Conservation (phyloP, 2,888 invertebrate species). For the Pristionchus entomophagus region DNA sequence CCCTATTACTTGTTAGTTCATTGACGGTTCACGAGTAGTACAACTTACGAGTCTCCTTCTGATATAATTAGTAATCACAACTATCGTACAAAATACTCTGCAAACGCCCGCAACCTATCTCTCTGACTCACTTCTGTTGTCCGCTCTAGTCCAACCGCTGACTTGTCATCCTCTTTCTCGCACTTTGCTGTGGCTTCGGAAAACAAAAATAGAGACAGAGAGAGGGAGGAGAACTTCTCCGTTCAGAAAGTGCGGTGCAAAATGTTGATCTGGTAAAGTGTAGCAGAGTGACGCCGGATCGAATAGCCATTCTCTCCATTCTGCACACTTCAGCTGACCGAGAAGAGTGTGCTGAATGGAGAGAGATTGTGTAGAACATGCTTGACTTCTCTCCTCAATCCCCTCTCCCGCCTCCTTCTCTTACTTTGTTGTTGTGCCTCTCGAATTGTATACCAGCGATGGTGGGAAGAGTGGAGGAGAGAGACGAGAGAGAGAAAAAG, state of each 20-base stretch:
- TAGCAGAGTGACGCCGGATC: neutral
- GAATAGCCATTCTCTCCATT: neutral
- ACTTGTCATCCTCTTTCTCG: neutral
- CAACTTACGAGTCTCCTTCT: no score
- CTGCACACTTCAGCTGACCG: neutral
- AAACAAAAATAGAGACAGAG: no score
- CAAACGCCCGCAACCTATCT: no score
- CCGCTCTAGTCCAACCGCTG: neutral
- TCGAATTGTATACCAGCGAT: neutral
- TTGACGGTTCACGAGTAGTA: no score
- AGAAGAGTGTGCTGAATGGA: no score
- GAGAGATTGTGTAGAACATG: neutral
- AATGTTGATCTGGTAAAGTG: neutral
- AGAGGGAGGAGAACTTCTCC: no score
- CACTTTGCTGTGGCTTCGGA: neutral
- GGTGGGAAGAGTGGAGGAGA: neutral
- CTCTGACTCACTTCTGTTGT: neutral
- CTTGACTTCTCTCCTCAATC: neutral
- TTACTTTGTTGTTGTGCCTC: neutral
- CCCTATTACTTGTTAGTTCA: neutral
- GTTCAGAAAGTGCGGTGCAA: neutral
- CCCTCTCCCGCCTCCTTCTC: neutral
- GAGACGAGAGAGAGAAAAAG: neutral
- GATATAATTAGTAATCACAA: neutral
- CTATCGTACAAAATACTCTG: neutral